phyloP scores from a whole-genome alignment of 1,140 invertebrate species.

The Drosophila hydei region DNA sequence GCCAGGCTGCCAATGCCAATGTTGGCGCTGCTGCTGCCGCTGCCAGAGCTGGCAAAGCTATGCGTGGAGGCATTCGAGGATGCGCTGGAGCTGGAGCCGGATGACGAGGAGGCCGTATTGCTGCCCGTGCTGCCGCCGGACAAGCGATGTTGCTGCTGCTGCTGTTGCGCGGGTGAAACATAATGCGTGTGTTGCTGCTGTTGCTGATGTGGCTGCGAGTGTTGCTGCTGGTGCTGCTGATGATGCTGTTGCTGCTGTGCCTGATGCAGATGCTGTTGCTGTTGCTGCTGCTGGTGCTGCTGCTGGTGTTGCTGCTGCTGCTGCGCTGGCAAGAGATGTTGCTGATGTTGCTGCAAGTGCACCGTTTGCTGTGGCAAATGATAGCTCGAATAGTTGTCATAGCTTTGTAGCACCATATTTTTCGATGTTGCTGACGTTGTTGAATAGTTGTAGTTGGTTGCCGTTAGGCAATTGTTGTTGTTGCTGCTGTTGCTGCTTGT shows the following conservation, averaged over 20 bases:
- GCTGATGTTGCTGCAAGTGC: conserved; percentile 44
- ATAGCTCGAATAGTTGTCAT: conserved; percentile 75
- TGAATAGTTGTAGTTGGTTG: conserved; percentile 59
- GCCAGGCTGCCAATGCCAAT: conserved; percentile 35
- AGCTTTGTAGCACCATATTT: conserved; percentile 78
- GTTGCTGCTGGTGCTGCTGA: conserved; percentile 36
- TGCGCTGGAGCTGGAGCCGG: conserved; percentile 65
- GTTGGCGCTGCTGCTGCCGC: conserved; percentile 1
- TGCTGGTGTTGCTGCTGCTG: conserved; percentile 49
- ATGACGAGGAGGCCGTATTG: conserved; percentile 66
- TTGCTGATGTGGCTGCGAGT: conserved; percentile 39
- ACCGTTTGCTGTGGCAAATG: conserved; percentile 61
- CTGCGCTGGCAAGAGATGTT: conserved; percentile 39
- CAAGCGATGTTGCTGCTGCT: conserved; percentile 65
- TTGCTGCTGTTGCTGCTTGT: conserved; percentile 31
- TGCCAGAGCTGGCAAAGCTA: conserved; percentile 36
- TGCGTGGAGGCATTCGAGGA: conserved; percentile 64
- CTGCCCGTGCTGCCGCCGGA: conserved; percentile 81
- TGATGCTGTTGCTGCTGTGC: conserved; percentile 45
- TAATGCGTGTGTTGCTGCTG: conserved; percentile 40
- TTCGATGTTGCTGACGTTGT: conserved; percentile 18
- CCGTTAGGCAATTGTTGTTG: conserved; percentile 62
- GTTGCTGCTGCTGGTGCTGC: conserved; percentile 50
- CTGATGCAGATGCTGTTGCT: conserved; percentile 49
- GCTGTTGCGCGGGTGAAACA: conserved; percentile 35